Conservation (phyloP, 2,888 invertebrate genomes). For the Pyrocoelia pectoralis region DNA sequence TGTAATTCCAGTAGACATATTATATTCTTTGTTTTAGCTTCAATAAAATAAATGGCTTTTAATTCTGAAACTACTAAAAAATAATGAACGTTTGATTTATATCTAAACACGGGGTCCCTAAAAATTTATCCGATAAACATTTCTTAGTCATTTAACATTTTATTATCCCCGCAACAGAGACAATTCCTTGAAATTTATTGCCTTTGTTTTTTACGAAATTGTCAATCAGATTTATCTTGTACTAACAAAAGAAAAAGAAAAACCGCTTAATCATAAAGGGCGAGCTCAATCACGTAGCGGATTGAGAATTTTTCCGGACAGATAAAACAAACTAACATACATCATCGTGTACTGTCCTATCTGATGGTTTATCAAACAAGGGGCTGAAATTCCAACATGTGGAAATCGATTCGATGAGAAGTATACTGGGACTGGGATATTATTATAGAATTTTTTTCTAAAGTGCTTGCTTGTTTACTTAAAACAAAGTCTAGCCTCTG, state of each 20-base stretch:
- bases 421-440: slow-evolving; percentile 2
- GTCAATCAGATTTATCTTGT: slow-evolving; percentile 27
- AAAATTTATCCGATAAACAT: slow-evolving; percentile 22
- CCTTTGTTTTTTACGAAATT: slow-evolving; percentile 32
- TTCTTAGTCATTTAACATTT: slow-evolving; percentile 29
- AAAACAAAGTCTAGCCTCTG: slow-evolving; percentile 17
- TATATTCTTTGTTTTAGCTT: slow-evolving; percentile 22
- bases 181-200: slow-evolving; percentile 25
- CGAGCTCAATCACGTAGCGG: slow-evolving; percentile 24
- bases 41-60: slow-evolving; percentile 23
- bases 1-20: slow-evolving; percentile 21
- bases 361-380: slow-evolving; percentile 39
- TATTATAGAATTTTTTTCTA: slow-evolving; percentile 28
- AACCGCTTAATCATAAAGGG: slow-evolving; percentile 28
- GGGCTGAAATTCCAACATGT: slow-evolving; percentile 34
- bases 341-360: slow-evolving; percentile 37
- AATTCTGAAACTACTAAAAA: slow-evolving; percentile 14
- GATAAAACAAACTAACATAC: slow-evolving; percentile 32
- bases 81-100: slow-evolving; percentile 6
- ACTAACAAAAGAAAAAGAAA: slow-evolving; percentile 21
- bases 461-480: slow-evolving; percentile 27
- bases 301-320: slow-evolving; percentile 26
- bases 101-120: slow-evolving; percentile 6
- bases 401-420: slow-evolving; percentile 24
- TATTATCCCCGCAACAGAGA: slow-evolving; percentile 14